Percentiles rank a stretch among this genome's conserved stretches.
Conservation (phyloP, 2,113 vertebrate species). For the Ellobius talpinus region DNA sequence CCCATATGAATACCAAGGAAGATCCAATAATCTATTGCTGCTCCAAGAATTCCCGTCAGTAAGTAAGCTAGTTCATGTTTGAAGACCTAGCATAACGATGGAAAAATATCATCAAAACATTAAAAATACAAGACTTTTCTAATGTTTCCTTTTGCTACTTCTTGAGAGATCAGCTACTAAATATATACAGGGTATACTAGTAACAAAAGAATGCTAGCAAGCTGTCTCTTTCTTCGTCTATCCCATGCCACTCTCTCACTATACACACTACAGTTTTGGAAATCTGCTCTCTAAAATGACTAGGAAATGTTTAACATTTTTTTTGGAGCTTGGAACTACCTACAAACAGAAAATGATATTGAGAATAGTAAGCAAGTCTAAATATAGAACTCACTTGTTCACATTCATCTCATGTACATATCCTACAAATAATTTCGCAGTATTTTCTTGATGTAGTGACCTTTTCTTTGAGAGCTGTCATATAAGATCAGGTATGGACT, state of each 20-base stretch:
- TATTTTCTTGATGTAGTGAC: neutral
- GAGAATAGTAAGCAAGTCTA: neutral
- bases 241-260: no score
- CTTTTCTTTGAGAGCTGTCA: neutral
- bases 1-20: constrained; percentile 91
- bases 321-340: neutral
- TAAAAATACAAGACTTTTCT: neutral
- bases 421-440: neutral
- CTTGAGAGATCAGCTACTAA: neutral
- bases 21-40: constrained; percentile 94
- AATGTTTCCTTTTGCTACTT: constrained; percentile 26
- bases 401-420: neutral
- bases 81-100: constrained; percentile 82
- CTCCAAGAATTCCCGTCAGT: constrained; percentile 91
- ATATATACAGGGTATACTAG: constrained; percentile 18
- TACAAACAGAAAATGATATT: neutral
- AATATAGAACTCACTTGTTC: neutral
- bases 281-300: neutral
- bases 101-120: constrained; percentile 29
- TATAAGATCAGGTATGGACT: neutral
- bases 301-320: no score
- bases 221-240: neutral
- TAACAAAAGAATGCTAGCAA: constrained; percentile 12
- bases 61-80: constrained; percentile 85
- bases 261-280: neutral